These are phyloP conservation scores for Tenualosa ilisha DNA, from an alignment of 2,797 vertebrate species.

Conservation along the genomic window DNA sequence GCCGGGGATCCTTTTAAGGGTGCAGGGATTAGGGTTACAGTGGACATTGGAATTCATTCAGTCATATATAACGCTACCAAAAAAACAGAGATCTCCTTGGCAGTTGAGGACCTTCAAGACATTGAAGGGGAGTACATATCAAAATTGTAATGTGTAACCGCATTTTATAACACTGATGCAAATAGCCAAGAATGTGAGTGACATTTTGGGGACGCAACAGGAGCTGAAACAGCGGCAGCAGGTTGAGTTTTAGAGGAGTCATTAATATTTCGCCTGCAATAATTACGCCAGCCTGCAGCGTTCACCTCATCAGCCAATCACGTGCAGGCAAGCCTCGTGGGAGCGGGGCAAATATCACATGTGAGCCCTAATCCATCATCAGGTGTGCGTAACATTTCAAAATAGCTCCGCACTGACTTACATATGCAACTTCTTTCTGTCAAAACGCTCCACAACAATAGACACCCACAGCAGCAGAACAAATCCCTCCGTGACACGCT, in stretches of 20 bases:
- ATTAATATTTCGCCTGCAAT: constrained; percentile 23
- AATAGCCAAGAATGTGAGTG: not conserved
- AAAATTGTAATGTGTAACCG: not conserved
- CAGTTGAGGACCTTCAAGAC: not conserved
- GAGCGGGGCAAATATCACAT: not conserved
- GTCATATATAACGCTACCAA: too few relatives aligned
- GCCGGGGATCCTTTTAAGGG: too few relatives aligned
- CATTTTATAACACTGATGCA: not conserved
- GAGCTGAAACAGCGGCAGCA: not conserved
- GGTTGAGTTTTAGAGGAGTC: constrained; percentile 21
- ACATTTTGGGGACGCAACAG: not conserved
- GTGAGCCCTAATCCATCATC: not conserved
- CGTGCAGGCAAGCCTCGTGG: not conserved
- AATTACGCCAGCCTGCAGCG: constrained; percentile 11
- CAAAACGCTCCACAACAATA: not conserved
- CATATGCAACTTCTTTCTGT: not conserved
- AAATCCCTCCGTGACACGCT: not conserved
- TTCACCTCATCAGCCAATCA: constrained; percentile 5
- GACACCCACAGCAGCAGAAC: not conserved
- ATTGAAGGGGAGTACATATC: not conserved
- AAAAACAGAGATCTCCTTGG: too few relatives aligned
- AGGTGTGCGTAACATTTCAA: not conserved
- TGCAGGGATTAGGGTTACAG: too few relatives aligned
- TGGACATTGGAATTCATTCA: too few relatives aligned
- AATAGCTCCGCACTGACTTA: not conserved